A percentile compares a stretch with the other conserved stretches of the same genome.
Evolutionary conservation across 53 echinoderm and acorn worm species (phyloP).

Genomic region (Paracentrotus lividus): DNA sequence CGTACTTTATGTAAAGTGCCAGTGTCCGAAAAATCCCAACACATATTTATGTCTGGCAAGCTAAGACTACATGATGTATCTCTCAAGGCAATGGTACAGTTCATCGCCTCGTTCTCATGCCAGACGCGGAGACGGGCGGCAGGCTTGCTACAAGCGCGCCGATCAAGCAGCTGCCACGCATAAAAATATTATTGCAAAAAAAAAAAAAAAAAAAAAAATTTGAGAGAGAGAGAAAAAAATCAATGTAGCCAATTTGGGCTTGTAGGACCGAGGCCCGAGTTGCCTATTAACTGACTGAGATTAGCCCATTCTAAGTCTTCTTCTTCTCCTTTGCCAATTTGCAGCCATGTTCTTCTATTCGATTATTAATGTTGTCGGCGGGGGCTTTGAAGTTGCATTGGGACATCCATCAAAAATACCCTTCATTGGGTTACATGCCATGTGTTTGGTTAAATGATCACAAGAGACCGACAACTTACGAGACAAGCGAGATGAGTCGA

Average conservation of each 20-base stretch:
- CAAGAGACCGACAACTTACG: constrained; percentile 23
- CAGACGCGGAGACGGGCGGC: background rate
- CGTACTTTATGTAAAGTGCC: too few species aligned
- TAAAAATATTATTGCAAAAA: constrained; percentile 60
- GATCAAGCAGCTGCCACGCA: constrained; percentile 52
- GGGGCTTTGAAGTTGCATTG: constrained; percentile 25
- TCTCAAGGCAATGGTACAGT: background rate
- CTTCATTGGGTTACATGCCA: constrained; percentile 51
- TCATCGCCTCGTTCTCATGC: background rate
- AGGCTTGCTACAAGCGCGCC: background rate
- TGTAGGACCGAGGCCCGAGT: constrained; percentile 10
- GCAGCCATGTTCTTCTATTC: constrained; percentile 40
- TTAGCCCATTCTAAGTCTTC: constrained; percentile 49
- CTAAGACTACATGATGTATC: background rate
- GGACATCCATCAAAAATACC: constrained; percentile 56
- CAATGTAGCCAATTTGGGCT: constrained; percentile 48
- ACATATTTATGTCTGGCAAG: background rate
- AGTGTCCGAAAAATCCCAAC: too few species aligned
- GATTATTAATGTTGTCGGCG: constrained; percentile 65
- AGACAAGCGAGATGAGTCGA: constrained; percentile 59
- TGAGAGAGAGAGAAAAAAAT: too few species aligned
- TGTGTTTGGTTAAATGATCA: constrained; percentile 70
- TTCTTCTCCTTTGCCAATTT: constrained; percentile 47
- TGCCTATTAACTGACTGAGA: constrained; percentile 23
- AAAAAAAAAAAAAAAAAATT: too few species aligned